A percentile compares a stretch with the other conserved stretches of the same genome.
These are phyloP conservation scores for Popillia japonica DNA, from an alignment of 1,140 invertebrate genomes.

Conservation along the genomic window DNA sequence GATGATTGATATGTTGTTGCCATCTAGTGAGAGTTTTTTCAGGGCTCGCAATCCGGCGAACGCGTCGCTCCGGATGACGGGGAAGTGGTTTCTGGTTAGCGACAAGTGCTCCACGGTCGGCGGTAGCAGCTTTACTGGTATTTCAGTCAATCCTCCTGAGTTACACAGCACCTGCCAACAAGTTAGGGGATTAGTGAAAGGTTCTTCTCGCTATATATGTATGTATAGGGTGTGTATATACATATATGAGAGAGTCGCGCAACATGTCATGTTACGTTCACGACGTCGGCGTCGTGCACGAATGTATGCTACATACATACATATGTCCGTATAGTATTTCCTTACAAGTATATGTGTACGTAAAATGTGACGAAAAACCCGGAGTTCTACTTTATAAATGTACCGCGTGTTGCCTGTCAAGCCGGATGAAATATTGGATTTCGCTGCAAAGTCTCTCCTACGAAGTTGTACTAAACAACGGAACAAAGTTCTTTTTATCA, in stretches of 20 bases:
- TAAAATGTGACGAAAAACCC: not conserved
- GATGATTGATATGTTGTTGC: conserved; percentile 81
- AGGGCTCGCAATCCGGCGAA: conserved; percentile 76
- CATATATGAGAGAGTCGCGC: not conserved
- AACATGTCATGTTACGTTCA: conserved; percentile 20
- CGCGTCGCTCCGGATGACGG: conserved; percentile 78
- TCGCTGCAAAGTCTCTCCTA: not conserved
- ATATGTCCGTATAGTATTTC: not conserved
- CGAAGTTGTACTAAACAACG: conserved; percentile 19
- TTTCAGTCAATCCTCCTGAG: conserved; percentile 79
- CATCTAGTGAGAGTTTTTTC: conserved; percentile 78
- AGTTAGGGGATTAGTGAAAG: conserved; percentile 42
- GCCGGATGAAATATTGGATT: conserved; percentile 25
- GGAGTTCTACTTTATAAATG: conserved; percentile 22
- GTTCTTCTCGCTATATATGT: not conserved
- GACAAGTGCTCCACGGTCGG: conserved; percentile 80
- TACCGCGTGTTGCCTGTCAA: conserved; percentile 17
- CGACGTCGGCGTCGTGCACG: not conserved
- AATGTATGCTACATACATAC: conserved; percentile 2
- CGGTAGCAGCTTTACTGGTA: conserved; percentile 76
- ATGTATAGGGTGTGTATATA: too few species aligned
- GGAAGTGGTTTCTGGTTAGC: conserved; percentile 81
- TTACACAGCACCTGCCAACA: conserved; percentile 81
- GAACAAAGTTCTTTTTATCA: conserved; percentile 18
- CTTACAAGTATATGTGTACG: not conserved